These are phyloP conservation scores for Orthosia cruda DNA, from an alignment of 2,888 invertebrate species.

Conservation along the genomic window DNA sequence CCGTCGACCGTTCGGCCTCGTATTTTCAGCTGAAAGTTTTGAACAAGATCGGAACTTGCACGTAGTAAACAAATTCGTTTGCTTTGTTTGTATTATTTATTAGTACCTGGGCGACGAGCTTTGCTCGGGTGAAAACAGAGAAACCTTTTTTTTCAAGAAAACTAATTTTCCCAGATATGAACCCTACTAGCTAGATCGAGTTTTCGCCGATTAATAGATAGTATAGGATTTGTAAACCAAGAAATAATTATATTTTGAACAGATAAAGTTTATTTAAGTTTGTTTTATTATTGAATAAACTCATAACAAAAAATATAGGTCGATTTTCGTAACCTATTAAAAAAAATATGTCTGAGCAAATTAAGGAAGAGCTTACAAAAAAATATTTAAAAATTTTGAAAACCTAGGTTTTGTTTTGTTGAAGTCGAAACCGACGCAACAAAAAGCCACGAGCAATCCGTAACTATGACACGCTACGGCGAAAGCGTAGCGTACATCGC, in stretches of 20 bases:
- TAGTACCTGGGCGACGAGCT: too few species aligned
- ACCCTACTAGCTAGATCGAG: too few species aligned
- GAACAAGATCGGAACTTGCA: not conserved
- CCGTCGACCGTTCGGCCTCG: conserved; percentile 51
- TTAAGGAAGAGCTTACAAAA: not conserved
- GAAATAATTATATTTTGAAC: not conserved
- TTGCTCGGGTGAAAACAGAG: too few species aligned
- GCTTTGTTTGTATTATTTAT: not conserved
- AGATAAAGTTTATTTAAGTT: not conserved
- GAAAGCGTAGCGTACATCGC: conserved; percentile 55
- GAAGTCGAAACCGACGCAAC: not conserved
- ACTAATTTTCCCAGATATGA: too few species aligned
- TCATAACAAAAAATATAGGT: not conserved
- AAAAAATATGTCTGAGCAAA: not conserved
- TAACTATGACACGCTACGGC: conserved; percentile 24
- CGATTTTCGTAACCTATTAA: not conserved
- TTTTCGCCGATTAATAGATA: too few species aligned
- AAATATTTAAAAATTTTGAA: not conserved
- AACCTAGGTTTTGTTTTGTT: not conserved
- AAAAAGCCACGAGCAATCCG: conserved; percentile 41
- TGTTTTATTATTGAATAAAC: not conserved
- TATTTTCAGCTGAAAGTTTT: conserved; percentile 41
- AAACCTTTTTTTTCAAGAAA: too few species aligned
- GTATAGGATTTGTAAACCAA: not conserved
- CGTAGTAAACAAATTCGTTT: conserved; percentile 1